phyloP scores from a whole-genome alignment of 2,888 invertebrate genomes.

The Petrolisthes manimaculis region DNA sequence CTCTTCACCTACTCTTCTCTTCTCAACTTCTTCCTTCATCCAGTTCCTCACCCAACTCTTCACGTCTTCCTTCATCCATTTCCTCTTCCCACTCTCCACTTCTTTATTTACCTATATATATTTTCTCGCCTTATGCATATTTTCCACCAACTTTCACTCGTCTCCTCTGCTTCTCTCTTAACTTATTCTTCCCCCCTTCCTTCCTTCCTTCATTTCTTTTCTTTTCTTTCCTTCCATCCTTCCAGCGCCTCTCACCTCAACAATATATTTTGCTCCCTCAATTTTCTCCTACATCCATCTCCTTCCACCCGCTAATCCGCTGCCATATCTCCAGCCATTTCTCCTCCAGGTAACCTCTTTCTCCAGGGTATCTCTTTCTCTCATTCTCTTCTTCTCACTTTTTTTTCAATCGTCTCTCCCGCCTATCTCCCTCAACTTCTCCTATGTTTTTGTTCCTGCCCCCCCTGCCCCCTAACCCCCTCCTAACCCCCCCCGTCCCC shows the following conservation, averaged over 20 bases:
- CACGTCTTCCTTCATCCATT: not conserved
- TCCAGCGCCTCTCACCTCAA: not conserved
- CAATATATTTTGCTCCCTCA: not conserved
- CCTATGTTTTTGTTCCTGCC: not conserved
- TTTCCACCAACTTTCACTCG: not conserved
- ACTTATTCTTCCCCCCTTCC: not conserved
- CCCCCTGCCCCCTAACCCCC: not conserved
- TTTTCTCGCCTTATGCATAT: not conserved
- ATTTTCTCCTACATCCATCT: not conserved
- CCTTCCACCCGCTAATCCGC: not conserved
- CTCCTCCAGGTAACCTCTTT: not conserved
- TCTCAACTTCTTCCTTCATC: conserved; percentile 9
- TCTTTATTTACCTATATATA: not conserved
- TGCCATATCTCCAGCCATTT: not conserved
- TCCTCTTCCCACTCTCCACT: not conserved
- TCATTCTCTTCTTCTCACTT: not conserved
- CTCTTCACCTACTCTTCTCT: conserved; percentile 3
- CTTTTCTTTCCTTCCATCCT: not conserved
- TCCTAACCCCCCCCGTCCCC: not conserved
- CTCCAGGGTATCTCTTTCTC: too few species aligned
- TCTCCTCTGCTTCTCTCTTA: not conserved
- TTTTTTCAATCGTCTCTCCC: not conserved
- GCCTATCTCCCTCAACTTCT: not conserved
- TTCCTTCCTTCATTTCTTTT: not conserved
- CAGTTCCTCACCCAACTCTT: not conserved